These are phyloP conservation scores for Phoeniculus purpureus DNA, from an alignment of 2,797 vertebrate species.

Conservation along the genomic window DNA sequence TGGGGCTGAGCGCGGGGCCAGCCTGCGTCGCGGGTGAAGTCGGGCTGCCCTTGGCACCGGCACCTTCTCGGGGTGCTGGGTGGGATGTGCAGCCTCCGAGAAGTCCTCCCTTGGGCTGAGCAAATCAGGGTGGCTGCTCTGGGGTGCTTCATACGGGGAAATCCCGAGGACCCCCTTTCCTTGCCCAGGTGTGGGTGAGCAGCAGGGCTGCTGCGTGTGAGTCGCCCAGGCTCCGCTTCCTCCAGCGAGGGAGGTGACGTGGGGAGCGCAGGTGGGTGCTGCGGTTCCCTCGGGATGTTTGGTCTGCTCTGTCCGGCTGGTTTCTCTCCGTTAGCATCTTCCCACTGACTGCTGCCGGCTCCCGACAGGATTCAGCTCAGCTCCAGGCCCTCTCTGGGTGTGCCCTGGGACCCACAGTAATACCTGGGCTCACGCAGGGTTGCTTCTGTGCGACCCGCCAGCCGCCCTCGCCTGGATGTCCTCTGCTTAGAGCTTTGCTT, in stretches of 20 bases:
- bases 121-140: background rate
- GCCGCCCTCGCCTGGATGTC: background rate
- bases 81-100: background rate
- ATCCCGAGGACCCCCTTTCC: background rate
- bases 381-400: background rate
- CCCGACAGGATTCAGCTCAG: background rate
- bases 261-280: background rate
- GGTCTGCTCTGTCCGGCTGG: background rate
- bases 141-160: background rate
- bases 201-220: background rate
- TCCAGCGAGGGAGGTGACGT: background rate
- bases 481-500: accelerated
- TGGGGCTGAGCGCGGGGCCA: no score
- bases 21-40: no score
- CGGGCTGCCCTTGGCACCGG: background rate
- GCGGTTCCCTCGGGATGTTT: constrained; percentile 20
- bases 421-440: background rate
- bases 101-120: background rate
- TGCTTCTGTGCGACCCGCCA: background rate
- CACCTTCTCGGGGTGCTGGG: background rate
- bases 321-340: background rate
- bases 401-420: background rate
- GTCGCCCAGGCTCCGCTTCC: background rate
- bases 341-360: background rate
- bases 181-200: background rate